A percentile compares a stretch with the other conserved stretches of the same genome.
Conservation (phyloP, 1,140 invertebrate genomes). For the Scaptomyza graminum region DNA sequence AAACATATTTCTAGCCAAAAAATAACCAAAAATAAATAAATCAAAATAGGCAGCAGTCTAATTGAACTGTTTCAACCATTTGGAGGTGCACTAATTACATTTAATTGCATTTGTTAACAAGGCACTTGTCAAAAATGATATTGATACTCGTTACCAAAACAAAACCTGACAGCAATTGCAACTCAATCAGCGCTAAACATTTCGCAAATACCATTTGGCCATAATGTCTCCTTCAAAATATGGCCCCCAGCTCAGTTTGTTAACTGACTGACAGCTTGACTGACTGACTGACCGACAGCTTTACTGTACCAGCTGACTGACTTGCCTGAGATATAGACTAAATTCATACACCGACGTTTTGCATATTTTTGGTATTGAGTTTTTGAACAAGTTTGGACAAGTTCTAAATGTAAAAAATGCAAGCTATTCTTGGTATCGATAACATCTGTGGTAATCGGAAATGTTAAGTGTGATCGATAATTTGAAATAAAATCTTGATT, state of each 20-base stretch:
- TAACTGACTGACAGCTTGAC: background rate
- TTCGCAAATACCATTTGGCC: conserved; percentile 33
- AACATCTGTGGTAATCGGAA: too few species aligned
- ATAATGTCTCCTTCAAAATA: conserved; percentile 29
- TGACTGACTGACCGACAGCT: background rate
- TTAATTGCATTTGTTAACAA: conserved; percentile 74
- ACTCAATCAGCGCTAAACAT: conserved; percentile 40
- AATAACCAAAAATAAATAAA: background rate
- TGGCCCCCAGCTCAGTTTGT: background rate
- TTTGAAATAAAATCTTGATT: too few species aligned
- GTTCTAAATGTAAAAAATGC: too few species aligned
- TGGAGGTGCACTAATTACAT: conserved; percentile 56
- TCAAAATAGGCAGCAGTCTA: conserved; percentile 33
- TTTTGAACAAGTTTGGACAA: too few species aligned
- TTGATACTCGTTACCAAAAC: background rate
- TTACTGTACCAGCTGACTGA: background rate
- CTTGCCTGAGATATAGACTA: too few species aligned
- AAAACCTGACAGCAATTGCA: conserved; percentile 26
- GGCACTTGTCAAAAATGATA: conserved; percentile 55
- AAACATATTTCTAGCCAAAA: too few species aligned
- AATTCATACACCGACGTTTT: background rate
- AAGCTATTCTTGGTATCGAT: too few species aligned
- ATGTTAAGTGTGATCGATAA: too few species aligned
- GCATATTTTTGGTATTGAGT: background rate
- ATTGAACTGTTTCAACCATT: conserved; percentile 57